Evolutionary conservation across 2,797 vertebrate species (phyloP), one percentile per base, ranked within the genome.

Genomic region (Amblyraja radiata): DNA sequence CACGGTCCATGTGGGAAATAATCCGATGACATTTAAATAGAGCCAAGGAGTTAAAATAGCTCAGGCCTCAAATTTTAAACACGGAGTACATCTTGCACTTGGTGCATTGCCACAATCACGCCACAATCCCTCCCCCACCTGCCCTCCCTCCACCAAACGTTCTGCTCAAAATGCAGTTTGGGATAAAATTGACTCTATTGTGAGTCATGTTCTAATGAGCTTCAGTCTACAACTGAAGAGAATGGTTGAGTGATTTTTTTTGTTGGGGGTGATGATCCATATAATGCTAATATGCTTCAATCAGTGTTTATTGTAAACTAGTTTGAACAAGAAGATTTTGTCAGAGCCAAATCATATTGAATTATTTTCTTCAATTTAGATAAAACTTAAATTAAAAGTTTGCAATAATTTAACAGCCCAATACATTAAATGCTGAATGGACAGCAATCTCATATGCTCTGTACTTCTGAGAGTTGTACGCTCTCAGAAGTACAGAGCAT

Each of bases 331-430:
- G 84, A 16, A 68, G 63, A 32, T n/a, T 36, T 65, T 88, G 14
- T 88, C 14, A 68, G 36, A 68, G 65, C 63, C 16, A 88, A 32
- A 68, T 21, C 65, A 8, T 68, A 88, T 88, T 88, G n/a, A 68
- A 36, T 88, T 88, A 88, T 61, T 65, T 68, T 16, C 65, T 68
- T 36, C n/a, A 88, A 88, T 88, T 88, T 68, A 63, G 61, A 32
- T 90, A 21, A 73, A 46, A 91, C 23, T 73, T 54, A 91, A 73
- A 91, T 54, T 21, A 91, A 91, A 23, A 32, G 65, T 91, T 39
- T 74, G 23, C 68, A 74, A 36, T 46, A 71, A 91, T 46, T 91
- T 73, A 39, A 46, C 25, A 91, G 90, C 54, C 13, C 68, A 25
- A 73, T 25, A 68, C 21, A 32, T 86, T 68, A 91, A 91, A 39